A percentile compares a stretch with the other conserved stretches of the same genome.
Conservation (phyloP, 1,140 invertebrate species). For the Maniola jurtina region DNA sequence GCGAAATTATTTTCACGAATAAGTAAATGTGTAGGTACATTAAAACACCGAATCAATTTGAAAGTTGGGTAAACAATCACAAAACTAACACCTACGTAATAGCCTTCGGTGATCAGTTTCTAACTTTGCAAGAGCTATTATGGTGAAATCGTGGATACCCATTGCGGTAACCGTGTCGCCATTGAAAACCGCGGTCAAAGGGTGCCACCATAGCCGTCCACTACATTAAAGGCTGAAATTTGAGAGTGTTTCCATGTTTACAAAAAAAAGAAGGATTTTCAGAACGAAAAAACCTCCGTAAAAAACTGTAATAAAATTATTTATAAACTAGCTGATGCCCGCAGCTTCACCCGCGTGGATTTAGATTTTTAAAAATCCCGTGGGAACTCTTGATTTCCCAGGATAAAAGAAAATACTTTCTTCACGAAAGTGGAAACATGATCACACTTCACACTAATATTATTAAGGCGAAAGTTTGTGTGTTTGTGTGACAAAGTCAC, state of each 20-base stretch:
- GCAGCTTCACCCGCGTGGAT: no score
- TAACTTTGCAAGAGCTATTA: constrained; percentile 23
- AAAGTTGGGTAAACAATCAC: constrained; percentile 13
- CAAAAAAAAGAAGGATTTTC: background rate
- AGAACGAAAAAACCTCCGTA: background rate
- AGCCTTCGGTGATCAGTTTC: constrained; percentile 17
- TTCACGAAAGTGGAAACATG: no score
- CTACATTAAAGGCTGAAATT: constrained; percentile 41
- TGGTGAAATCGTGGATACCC: constrained; percentile 42
- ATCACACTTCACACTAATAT: no score
- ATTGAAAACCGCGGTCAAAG: constrained; percentile 45
- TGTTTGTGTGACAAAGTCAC: no score
- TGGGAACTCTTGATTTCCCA: no score
- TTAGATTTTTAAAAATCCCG: no score
- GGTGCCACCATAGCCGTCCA: constrained; percentile 42
- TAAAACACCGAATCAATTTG: constrained; percentile 2
- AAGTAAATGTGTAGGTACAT: no score
- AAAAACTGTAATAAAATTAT: no score
- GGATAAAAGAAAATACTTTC: no score
- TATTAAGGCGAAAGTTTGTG: no score
- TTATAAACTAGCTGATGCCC: no score
- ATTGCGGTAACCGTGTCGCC: constrained; percentile 35
- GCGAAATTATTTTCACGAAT: no score
- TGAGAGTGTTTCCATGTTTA: background rate
- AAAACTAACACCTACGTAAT: constrained; percentile 21